Evolutionary conservation across 2,888 invertebrate genomes (phyloP), one percentile per base, ranked within the genome.

Genomic region (Morinoia aosen): DNA sequence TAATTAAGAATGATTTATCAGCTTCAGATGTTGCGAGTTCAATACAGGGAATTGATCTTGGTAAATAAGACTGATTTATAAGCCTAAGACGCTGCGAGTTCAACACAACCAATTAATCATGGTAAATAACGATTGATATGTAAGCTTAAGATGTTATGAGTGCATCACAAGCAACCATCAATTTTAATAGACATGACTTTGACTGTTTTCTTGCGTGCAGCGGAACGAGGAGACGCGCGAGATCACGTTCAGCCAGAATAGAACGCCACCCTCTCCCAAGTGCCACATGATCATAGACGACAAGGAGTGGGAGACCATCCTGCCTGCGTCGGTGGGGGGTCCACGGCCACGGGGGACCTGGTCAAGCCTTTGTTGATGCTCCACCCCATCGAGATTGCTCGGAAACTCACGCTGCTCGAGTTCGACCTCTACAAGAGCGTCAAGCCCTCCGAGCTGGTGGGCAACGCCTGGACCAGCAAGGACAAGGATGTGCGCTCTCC

Each of bases 381-480:
- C 97, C 99, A 99, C 98, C 99, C 99, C 25, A 98, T 99, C 91
- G 99, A 99, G 97, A 98, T 99, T 97, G 99, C 99, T 0, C 97
- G 99, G 19, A 99, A 99, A 97, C 98, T 99, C 97, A 99, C 99
- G 2, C 97, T 99, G 96, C 97, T 99, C 58, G 99, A 99, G 98
- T 99, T 99, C 97, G 99, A 99, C 97, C 98, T 99, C 97, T 99
- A 99, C 97, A 98, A 98, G 97, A 98, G 98, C 96, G 98, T 99
- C n/a, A 99, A 99, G 97, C 99, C 99, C 0, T 99, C 99, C 0
- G 99, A 99, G 97, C 97, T 99, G 97, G 99, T 99, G 58, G 99
- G 99, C 48, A 98, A 98, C 16, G 99, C 99, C 16, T 99, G 99
- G 99, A 99, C 99, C 95, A 99, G 99, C 97, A 98, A 98, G 97